These are phyloP conservation scores for Helogale parvula DNA, from an alignment of 2,113 vertebrate genomes.

Conservation along the genomic window DNA sequence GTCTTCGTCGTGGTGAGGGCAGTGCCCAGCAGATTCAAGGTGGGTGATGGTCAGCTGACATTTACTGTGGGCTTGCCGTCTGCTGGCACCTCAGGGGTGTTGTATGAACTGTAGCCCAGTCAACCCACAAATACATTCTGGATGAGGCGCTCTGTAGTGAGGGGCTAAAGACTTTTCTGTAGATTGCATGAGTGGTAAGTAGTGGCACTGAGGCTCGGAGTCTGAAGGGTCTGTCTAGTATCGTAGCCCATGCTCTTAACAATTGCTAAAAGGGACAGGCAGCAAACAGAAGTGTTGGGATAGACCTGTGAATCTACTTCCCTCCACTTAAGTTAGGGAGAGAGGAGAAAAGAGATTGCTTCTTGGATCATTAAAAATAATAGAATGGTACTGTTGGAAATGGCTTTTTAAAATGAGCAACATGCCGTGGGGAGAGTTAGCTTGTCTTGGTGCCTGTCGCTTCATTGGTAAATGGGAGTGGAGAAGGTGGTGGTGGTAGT, in stretches of 20 bases:
- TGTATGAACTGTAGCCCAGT: not conserved
- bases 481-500: rapidly evolving
- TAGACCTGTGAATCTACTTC: not conserved
- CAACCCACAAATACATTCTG: not conserved
- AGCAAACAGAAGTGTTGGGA: not conserved
- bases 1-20: not conserved
- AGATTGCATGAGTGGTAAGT: not conserved
- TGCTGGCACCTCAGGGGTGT: not conserved
- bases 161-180: not conserved
- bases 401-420: not conserved
- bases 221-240: not conserved
- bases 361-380: not conserved
- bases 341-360: not conserved
- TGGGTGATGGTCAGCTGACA: too few relatives aligned
- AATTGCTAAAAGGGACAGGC: not conserved
- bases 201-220: not conserved
- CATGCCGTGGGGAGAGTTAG: not conserved
- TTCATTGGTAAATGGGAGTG: not conserved
- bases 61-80: too few relatives aligned
- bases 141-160: not conserved
- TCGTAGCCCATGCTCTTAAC: not conserved
- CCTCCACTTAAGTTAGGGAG: not conserved
- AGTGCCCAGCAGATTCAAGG: not conserved
- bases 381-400: not conserved
- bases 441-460: not conserved